A percentile compares a stretch with the other conserved stretches of the same genome.
These are phyloP conservation scores for Spodoptera littoralis DNA, from an alignment of 2,888 invertebrate genomes.

Conservation along the genomic window DNA sequence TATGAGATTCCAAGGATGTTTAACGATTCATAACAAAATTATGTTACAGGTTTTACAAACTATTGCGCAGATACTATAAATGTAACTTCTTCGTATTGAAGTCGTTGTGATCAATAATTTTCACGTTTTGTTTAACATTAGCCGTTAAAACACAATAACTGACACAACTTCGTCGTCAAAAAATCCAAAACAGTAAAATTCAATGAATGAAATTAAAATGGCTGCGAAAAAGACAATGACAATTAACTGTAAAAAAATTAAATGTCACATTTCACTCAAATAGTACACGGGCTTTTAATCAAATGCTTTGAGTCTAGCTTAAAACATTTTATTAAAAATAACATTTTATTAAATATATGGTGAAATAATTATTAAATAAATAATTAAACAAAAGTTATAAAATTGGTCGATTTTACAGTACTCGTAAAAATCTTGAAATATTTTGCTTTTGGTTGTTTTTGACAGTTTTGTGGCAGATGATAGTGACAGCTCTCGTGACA, in stretches of 20 bases:
- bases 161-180: constrained; percentile 74
- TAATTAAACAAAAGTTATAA: no score
- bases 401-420: no score
- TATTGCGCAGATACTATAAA: constrained; percentile 48
- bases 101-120: constrained; percentile 53
- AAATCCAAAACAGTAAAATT: constrained; percentile 68
- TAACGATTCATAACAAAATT: constrained; percentile 75
- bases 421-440: no score
- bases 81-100: constrained; percentile 47
- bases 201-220: constrained; percentile 68
- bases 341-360: no score
- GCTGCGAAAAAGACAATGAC: constrained; percentile 56
- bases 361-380: no score
- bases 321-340: no score
- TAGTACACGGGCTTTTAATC: constrained; percentile 7
- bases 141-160: constrained; percentile 78
- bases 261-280: constrained; percentile 32
- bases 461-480: constrained; percentile 5
- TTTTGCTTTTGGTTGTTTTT: no score
- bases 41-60: constrained; percentile 54
- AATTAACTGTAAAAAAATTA: constrained; percentile 33
- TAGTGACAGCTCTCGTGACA: constrained; percentile 12
- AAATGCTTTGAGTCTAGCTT: no score
- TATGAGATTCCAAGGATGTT: constrained; percentile 70
- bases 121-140: constrained; percentile 60